Conservation (phyloP, 2,797 vertebrate species). For the Phalloptychus januarius region DNA sequence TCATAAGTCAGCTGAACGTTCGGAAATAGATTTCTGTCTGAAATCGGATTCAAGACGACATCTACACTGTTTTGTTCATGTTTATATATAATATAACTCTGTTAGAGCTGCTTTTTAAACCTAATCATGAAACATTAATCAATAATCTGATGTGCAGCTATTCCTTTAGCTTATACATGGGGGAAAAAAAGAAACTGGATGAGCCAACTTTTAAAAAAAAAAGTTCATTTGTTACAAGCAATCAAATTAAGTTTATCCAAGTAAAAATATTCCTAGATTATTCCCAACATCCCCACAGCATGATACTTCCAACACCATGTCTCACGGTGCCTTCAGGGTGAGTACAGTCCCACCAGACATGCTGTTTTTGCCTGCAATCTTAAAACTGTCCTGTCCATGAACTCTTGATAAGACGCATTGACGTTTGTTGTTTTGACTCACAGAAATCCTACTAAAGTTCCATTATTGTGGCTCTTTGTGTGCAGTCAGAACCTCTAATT, state of each 20-base stretch:
- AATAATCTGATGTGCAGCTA: no score
- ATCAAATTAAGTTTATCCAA: no score
- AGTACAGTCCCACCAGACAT: background rate
- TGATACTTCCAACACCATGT: background rate
- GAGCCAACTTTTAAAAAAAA: no score
- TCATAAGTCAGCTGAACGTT: background rate
- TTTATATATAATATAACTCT: background rate
- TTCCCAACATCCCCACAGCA: background rate
- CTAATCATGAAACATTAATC: no score
- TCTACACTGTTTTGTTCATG: background rate
- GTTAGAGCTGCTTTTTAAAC: background rate
- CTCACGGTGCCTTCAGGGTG: background rate
- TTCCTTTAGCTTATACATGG: background rate
- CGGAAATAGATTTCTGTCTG: background rate
- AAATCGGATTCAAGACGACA: no score
- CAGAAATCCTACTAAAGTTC: background rate
- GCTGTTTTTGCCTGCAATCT: background rate
- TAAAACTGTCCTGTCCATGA: background rate
- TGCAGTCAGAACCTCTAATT: background rate
- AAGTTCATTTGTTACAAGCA: no score
- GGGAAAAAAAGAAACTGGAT: no score
- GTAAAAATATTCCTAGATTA: no score
- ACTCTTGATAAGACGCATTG: background rate
- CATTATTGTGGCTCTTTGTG: background rate
- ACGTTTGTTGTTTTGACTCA: background rate